These are phyloP conservation scores for Campylorhamphus procurvoides DNA, from an alignment of 2,113 vertebrate genomes.

Conservation along the genomic window DNA sequence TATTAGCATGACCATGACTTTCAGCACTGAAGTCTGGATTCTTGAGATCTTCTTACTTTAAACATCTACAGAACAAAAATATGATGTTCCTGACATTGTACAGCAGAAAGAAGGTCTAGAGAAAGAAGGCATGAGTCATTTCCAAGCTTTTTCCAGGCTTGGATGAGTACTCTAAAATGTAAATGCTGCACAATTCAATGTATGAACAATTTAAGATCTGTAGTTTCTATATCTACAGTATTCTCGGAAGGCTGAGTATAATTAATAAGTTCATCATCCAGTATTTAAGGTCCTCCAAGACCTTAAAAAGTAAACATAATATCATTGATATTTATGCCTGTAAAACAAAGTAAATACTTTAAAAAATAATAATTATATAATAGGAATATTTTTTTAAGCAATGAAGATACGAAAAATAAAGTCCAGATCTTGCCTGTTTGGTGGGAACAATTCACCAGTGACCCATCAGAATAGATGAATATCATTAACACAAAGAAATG, in stretches of 20 bases:
- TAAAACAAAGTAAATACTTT: neutral
- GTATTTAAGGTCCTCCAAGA: neutral
- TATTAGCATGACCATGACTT: constrained; percentile 25
- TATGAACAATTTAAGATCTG: neutral
- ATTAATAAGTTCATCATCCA: neutral
- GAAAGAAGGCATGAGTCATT: neutral
- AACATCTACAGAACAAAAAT: neutral
- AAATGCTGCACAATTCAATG: neutral
- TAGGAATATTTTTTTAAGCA: neutral
- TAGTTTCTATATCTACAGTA: neutral
- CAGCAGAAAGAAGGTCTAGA: neutral
- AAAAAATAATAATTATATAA: neutral
- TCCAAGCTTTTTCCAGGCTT: neutral
- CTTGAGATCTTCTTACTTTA: neutral
- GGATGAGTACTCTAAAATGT: neutral
- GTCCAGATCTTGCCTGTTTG: neutral
- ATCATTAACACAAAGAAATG: neutral
- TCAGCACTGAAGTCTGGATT: neutral
- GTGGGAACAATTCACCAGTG: neutral
- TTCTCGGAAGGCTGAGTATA: neutral
- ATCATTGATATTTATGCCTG: neutral
- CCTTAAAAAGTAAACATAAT: neutral
- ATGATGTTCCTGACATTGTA: neutral
- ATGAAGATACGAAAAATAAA: neutral
- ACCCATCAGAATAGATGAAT: neutral